phyloP scores from a whole-genome alignment of 2,113 vertebrate genomes.

The Anguilla japonica region DNA sequence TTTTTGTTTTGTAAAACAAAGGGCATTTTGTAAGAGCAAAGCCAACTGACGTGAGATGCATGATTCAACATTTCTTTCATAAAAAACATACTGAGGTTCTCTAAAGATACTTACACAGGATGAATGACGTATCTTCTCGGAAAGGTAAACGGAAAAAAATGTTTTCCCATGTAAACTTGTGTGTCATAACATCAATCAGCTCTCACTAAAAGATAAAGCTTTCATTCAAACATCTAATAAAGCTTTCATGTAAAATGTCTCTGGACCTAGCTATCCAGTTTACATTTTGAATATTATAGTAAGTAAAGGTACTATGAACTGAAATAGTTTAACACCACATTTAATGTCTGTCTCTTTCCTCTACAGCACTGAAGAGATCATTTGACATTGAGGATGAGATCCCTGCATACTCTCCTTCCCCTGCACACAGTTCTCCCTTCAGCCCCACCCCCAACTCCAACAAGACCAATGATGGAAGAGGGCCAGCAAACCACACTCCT shows the following conservation, averaged over 20 bases:
- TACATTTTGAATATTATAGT: not conserved
- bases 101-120: not conserved
- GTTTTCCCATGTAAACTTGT: not conserved
- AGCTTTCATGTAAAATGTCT: no score
- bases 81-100: not conserved
- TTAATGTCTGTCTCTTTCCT: conserved; percentile 22
- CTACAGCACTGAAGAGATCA: conserved; percentile 80
- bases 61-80: not conserved
- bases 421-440: conserved; percentile 55
- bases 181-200: not conserved
- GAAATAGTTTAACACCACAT: not conserved
- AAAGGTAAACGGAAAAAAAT: not conserved
- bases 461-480: conserved; percentile 53
- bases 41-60: not conserved
- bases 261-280: not conserved
- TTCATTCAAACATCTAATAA: no score
- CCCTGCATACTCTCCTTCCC: conserved; percentile 57
- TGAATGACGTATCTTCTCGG: not conserved
- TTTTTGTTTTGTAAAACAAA: not conserved
- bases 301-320: not conserved
- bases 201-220: not conserved
- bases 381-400: conserved; percentile 79
- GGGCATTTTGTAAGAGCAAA: not conserved
- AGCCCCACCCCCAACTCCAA: conserved; percentile 55
- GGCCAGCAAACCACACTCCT: conserved; percentile 1